Evolutionary conservation across 2,888 invertebrate species (phyloP).

Genomic region (Marronus borbonicus): DNA sequence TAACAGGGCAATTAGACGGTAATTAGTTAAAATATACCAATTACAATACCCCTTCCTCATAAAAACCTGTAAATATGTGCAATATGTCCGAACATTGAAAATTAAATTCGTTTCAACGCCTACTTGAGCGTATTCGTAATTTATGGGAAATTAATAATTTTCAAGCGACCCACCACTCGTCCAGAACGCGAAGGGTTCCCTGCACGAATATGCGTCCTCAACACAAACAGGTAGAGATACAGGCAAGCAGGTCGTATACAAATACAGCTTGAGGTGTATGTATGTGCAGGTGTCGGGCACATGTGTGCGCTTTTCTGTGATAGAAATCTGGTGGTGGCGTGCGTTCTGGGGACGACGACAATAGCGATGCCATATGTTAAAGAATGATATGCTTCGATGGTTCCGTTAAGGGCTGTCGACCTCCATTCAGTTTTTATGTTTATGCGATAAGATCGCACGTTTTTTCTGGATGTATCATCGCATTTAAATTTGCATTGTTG

Average conservation of each 20-base stretch:
- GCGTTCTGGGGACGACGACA: slow-evolving; percentile 36
- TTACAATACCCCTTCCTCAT: too few species aligned
- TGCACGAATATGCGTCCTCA: slow-evolving; percentile 4
- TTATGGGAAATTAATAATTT: slow-evolving; percentile 48
- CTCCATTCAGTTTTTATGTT: slow-evolving; percentile 32
- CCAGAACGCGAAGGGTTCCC: slow-evolving; percentile 28
- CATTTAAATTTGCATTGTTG: slow-evolving; percentile 27
- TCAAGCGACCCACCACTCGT: slow-evolving; percentile 18
- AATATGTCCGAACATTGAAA: slow-evolving; percentile 9
- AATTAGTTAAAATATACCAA: too few species aligned
- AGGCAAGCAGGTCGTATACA: slow-evolving; percentile 8
- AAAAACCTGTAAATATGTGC: too few species aligned
- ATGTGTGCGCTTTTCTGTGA: slow-evolving; percentile 44
- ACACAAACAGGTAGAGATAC: slow-evolving; percentile 31
- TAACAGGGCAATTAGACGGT: too few species aligned
- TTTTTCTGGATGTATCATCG: slow-evolving; percentile 31
- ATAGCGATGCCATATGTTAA: slow-evolving; percentile 64
- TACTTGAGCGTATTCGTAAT: slow-evolving; percentile 21
- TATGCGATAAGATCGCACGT: slow-evolving; percentile 36
- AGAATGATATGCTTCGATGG: slow-evolving; percentile 61
- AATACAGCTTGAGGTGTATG: slow-evolving; percentile 1
- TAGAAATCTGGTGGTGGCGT: slow-evolving; percentile 43
- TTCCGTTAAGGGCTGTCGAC: slow-evolving; percentile 35
- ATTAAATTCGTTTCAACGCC: slow-evolving; percentile 38
- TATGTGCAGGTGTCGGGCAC: slow-evolving; percentile 41